Evolutionary conservation across 2,113 vertebrate species (phyloP), one percentile per base, ranked within the genome.

Genomic region (Oncorhynchus gorbuscha): DNA sequence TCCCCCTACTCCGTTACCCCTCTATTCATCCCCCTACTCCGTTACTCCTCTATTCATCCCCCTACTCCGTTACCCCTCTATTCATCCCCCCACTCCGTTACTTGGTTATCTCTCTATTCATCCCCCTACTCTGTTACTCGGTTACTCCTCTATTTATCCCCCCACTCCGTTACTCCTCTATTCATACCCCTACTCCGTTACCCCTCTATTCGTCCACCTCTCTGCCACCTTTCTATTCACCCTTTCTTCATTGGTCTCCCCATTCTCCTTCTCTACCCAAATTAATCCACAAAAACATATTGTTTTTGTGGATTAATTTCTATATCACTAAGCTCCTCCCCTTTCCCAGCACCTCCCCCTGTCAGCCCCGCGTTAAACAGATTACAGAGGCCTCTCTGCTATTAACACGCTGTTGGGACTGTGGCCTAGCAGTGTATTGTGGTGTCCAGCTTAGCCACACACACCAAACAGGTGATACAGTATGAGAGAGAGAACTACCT

Each of bases 311-410:
- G 32, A 32, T 32, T 32, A 1, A 32, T 32, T 32, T 55, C 1
- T 55, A 55, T 13, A 55, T 18, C 28, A 2, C 26, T 66, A 11
- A 32, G 6, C 61, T 59, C 74, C 30, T 70, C 28, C 72, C 72
- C 58, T 5, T 20, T 39, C 28, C 12, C n/a, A 71, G 35, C 68
- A 14, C 67, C 18, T n/a, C 75, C 55, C 73, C 66, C 69, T 49
- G n/a, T 59, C 45, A 28, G 48, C 28, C 22, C 28, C 87, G 89
- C 66, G 7, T 20, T 86, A 90, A 93, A 89, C 81, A 92, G 88
- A 93, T 87, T 89, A 90, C 81, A 82, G 83, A 70, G 77, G 81
- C 86, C 89, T 88, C 85, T 76, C 86, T 89, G 90, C 85, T 91
- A 89, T 92, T 89, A 90, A 88, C 89, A 86, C 71, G 26, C 67